These are phyloP conservation scores for zebrafish (Danio rerio) DNA, from an alignment of 2,113 vertebrate genomes.

Conservation along the genomic window DNA sequence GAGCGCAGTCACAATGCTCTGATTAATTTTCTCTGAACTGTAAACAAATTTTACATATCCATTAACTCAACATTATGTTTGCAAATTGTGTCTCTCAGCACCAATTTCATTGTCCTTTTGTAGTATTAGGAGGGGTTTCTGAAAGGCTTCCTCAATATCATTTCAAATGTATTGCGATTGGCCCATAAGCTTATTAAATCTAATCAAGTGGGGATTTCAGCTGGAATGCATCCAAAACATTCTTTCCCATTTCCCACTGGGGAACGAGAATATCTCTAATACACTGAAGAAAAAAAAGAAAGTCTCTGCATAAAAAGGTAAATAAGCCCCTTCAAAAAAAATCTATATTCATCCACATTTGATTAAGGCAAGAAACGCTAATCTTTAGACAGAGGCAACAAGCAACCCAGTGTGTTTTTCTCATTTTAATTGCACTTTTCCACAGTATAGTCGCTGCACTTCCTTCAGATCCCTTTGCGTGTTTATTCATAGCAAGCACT, in stretches of 20 bases:
- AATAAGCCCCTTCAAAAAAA: constrained; percentile 22
- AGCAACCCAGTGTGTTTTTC: constrained; percentile 64
- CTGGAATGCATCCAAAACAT: constrained; percentile 44
- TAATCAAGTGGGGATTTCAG: constrained; percentile 35
- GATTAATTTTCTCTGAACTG: background rate
- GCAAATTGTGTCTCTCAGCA: constrained; percentile 27
- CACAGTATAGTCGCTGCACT: constrained; percentile 50
- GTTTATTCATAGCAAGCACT: constrained; percentile 9
- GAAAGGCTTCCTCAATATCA: constrained; percentile 59
- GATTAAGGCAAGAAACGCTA: constrained; percentile 70
- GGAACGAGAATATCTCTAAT: constrained; percentile 30
- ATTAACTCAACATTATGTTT: background rate
- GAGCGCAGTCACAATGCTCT: background rate
- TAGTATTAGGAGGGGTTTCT: constrained; percentile 49
- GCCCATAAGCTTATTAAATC: constrained; percentile 58
- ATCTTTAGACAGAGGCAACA: constrained; percentile 62
- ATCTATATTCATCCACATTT: constrained; percentile 66
- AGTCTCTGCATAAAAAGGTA: constrained; percentile 21
- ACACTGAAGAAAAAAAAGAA: background rate
- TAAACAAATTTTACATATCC: constrained; percentile 4
- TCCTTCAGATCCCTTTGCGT: constrained; percentile 2
- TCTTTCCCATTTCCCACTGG: constrained; percentile 14
- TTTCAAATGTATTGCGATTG: constrained; percentile 62
- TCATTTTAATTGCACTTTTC: constrained; percentile 74
- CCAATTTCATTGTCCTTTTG: constrained; percentile 26